Conservation (phyloP, 23 tunicate genomes). For the Pegea sp. region DNA sequence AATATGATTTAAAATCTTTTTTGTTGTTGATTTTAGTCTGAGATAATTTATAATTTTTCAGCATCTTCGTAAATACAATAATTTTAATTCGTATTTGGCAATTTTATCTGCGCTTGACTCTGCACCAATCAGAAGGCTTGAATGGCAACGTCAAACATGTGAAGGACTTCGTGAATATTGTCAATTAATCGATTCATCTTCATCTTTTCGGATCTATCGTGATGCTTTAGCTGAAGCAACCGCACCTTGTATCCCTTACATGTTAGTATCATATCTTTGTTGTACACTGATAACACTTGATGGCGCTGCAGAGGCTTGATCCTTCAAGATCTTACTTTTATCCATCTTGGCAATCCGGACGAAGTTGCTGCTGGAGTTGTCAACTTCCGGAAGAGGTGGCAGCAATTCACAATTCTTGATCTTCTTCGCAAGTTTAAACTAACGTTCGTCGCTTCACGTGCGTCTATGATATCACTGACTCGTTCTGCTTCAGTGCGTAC, state of each 20-base stretch:
- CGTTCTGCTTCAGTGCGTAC: slow-evolving; percentile 24
- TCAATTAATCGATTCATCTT: slow-evolving; percentile 69
- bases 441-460: slow-evolving; percentile 32
- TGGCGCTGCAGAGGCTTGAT: slow-evolving; percentile 44
- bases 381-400: slow-evolving; percentile 88
- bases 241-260: slow-evolving; percentile 70
- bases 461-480: background rate
- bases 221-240: slow-evolving; percentile 60
- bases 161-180: slow-evolving; percentile 89
- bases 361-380: slow-evolving; percentile 66
- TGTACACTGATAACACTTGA: background rate
- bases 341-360: slow-evolving; percentile 84
- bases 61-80: slow-evolving; percentile 80
- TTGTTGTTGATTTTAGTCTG: too few relatives aligned
- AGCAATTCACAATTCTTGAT: slow-evolving; percentile 79
- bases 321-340: slow-evolving; percentile 77
- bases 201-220: slow-evolving; percentile 72
- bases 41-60: too few relatives aligned
- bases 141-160: slow-evolving; percentile 78
- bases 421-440: slow-evolving; percentile 77
- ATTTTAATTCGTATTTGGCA: slow-evolving; percentile 87
- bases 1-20: too few relatives aligned
- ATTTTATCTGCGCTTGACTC: slow-evolving; percentile 81
- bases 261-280: slow-evolving; percentile 51
- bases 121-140: slow-evolving; percentile 73